Evolutionary conservation across 2,797 vertebrate genomes (phyloP), one percentile per base, ranked within the genome.

Genomic region (Decapterus maruadsi): DNA sequence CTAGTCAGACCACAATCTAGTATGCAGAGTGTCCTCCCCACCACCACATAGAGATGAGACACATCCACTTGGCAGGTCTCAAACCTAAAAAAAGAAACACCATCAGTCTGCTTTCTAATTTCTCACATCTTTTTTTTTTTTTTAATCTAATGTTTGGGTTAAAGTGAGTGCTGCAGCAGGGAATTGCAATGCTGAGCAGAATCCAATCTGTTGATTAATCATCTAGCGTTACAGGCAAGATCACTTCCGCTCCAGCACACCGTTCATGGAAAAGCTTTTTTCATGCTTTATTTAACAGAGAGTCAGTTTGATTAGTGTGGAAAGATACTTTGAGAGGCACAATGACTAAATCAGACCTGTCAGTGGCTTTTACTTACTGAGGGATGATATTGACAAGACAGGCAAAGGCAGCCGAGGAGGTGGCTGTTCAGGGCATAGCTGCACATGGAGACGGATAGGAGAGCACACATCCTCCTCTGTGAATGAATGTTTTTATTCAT

Each of bases 271-370:
- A 97, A 97, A 97, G 96, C 96, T 97, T 97, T 97, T 97, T 97
- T 97, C 97, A 98, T 98, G 97, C 95, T 98, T 99, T 99, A 98
- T 98, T 99, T 97, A 99, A 94, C 95, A 96, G 95, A 95, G 94
- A 96, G 96, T 98, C 96, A 97, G 96, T 97, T 95, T 98, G 97
- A 98, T 98, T 97, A 97, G 96, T 91, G 95, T 95, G 96, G 94
- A 96, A 95, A 96, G 95, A 96, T 97, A 96, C 92, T 97, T 96
- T 96, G 96, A 96, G 95, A 95, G 95, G 96, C 96, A 96, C 96
- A 96, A 95, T 96, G 96, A 96, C 94, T 95, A 95, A 95, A 96
- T 96, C 94, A 93, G 94, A 96, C 89, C 94, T 96, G 96, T 96
- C 95, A 96, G 94, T 75, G 91, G 94, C 91, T 95, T 93, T 94